These are phyloP conservation scores for Andricus quercusramuli DNA, from an alignment of 2,888 invertebrate species.

Conservation along the genomic window DNA sequence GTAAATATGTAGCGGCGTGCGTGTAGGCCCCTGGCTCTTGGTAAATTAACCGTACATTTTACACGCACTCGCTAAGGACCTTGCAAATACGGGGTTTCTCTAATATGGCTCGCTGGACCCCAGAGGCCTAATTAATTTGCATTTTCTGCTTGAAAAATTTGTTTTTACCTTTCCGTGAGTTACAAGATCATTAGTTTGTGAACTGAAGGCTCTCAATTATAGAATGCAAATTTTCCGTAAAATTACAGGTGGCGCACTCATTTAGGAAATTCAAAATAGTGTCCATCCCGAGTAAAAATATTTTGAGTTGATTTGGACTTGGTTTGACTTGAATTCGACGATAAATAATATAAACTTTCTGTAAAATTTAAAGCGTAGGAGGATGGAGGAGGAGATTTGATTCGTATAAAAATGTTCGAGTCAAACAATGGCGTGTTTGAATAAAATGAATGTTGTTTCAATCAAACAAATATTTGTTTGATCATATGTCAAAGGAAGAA, in stretches of 20 bases:
- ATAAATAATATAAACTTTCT: no score
- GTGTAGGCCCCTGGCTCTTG: slow-evolving; percentile 26
- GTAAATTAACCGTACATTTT: slow-evolving; percentile 29
- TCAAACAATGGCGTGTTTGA: no score
- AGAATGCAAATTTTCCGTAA: background rate
- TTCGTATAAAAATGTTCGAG: no score
- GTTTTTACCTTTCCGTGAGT: background rate
- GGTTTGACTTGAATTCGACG: no score
- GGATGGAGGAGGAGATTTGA: no score
- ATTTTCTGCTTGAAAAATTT: slow-evolving; percentile 2
- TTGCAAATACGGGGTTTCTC: background rate
- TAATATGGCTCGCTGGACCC: background rate
- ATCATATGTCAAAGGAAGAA: no score
- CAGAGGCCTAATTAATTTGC: slow-evolving; percentile 30
- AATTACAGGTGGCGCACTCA: background rate
- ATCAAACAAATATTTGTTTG: no score
- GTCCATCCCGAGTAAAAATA: no score
- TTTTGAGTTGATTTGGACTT: no score
- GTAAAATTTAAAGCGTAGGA: no score
- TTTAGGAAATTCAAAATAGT: no score
- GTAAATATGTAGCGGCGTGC: slow-evolving; percentile 4
- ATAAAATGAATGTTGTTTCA: no score
- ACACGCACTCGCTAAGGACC: slow-evolving; percentile 12
- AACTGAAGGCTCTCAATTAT: background rate
- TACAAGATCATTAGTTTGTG: background rate